Percentiles rank a stretch among this genome's conserved stretches.
Conservation (phyloP, 2,888 invertebrate species). For the Latrodectus elegans region DNA sequence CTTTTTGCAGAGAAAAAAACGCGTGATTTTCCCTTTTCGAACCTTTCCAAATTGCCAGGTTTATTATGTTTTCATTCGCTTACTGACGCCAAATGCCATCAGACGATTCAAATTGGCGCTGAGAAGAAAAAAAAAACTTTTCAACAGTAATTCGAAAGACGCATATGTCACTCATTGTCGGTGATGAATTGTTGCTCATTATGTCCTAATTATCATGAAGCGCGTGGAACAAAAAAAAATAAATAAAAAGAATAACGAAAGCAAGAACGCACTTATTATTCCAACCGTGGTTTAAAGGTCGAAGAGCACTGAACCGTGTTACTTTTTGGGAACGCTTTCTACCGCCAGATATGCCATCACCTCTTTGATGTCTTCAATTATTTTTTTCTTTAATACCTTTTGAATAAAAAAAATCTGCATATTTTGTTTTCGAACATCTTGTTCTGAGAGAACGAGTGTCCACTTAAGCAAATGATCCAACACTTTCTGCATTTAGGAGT, state of each 20-base stretch:
- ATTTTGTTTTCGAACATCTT: not conserved
- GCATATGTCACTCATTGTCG: slow-evolving; percentile 5
- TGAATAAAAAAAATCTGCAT: not conserved
- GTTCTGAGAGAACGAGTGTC: not conserved
- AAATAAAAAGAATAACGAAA: not conserved
- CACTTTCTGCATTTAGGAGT: not conserved
- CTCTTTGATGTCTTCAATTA: not conserved
- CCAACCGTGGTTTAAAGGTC: not conserved
- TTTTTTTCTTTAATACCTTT: not conserved
- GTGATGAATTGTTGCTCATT: not conserved
- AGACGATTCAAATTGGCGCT: not conserved
- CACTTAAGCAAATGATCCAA: not conserved
- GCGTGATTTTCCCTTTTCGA: not conserved
- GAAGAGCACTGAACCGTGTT: not conserved
- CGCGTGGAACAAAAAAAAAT: not conserved
- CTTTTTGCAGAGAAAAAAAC: too few relatives aligned
- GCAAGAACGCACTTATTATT: not conserved
- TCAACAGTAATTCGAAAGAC: not conserved
- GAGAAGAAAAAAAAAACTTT: not conserved
- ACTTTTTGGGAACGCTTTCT: not conserved
- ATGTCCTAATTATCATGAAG: not conserved
- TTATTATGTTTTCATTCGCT: not conserved
- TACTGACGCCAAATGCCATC: not conserved
- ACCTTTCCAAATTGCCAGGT: not conserved
- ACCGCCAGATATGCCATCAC: not conserved